Evolutionary conservation across 1,140 invertebrate species (phyloP), one percentile per base, ranked within the genome.

Genomic region (Bombus picipes): DNA sequence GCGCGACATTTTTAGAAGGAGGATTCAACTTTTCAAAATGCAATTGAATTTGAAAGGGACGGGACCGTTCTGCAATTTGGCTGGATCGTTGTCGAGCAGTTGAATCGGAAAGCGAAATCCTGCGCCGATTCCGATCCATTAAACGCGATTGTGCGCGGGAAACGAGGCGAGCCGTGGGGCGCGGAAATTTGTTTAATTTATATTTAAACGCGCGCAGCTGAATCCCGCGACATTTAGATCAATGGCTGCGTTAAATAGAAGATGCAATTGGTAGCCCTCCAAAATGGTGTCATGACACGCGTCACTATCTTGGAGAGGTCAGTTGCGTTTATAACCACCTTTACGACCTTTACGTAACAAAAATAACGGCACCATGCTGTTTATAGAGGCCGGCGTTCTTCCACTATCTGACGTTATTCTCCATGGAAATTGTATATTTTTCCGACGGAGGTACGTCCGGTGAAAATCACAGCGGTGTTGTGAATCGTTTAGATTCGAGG

Each of bases 221-320:
- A 25, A 76, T 28, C n/a, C 8, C 18, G 34, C 4, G 39, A 32
- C 41, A 32, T 39, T 39, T 39, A 12, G 81, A 83, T 83, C 73
- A 83, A 83, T 83, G 81, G 81, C 34, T 77, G 81, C 34, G 81
- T 34, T 57, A 57, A 70, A 70, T 70, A 57, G 74, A 70, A 77
- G 37, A 47, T 43, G 81, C 47, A 57, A 78, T 83, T 83, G 81
- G 81, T 83, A n/a, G 62, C 5, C 41, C 72, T 75, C 57, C 28
- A 66, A 77, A 83, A 83, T 34, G 81, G 81, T 83, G 81, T 83
- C 81, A 68, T 47, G 81, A 77, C 73, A 66, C 81, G 81, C 81
- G 81, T 83, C 81, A 83, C 73, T 39, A 83, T 83, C 81, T 83
- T 83, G 47, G 81, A 83, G 81, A 78, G 74, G 74, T 83, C 81